phyloP scores from a whole-genome alignment of 2,797 vertebrate genomes.

The Acanthopagrus latus region DNA sequence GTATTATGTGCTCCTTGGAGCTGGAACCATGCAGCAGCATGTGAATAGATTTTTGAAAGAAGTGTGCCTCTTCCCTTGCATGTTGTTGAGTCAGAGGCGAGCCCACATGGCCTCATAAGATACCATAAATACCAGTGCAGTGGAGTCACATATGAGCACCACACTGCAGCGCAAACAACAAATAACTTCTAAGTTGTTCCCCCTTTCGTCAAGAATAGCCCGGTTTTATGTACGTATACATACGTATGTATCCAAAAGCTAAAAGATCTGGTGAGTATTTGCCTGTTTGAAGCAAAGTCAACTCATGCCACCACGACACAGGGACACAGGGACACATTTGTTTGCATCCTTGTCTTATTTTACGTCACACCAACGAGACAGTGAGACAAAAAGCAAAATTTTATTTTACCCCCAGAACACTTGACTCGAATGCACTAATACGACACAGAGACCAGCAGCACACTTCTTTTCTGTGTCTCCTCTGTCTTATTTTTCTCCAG shows the following conservation, averaged over 20 bases:
- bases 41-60: not conserved
- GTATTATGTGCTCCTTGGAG: not conserved
- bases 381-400: no score
- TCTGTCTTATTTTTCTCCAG: no score
- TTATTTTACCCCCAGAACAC: no score
- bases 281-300: not conserved
- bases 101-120: no score
- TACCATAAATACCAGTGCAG: not conserved
- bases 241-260: not conserved
- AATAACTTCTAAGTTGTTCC: not conserved
- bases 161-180: not conserved
- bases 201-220: not conserved
- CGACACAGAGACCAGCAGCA: no score
- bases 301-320: not conserved
- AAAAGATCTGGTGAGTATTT: not conserved
- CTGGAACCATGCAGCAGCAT: not conserved
- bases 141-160: not conserved
- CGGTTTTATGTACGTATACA: not conserved
- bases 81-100: no score
- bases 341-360: not conserved
- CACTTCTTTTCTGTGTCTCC: not conserved
- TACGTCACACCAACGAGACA: no score
- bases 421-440: no score
- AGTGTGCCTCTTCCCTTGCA: no score
- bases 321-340: not conserved